phyloP scores from a whole-genome alignment of 92 coral and sea anemone genomes.

The Plumapathes pennacea region DNA sequence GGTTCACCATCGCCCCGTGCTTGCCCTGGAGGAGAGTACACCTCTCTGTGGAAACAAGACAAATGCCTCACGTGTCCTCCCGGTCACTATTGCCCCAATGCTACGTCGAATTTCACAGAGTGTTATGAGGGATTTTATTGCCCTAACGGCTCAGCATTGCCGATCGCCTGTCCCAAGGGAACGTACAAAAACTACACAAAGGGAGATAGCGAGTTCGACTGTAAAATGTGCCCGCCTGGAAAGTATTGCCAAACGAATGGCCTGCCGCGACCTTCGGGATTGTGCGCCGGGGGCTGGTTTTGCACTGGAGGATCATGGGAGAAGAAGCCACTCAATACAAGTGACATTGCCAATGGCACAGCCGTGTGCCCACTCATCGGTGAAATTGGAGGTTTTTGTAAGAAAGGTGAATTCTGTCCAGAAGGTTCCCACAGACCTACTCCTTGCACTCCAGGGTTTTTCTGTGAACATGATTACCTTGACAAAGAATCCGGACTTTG shows the following conservation, averaged over 20 bases:
- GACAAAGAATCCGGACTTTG: constrained; percentile 80
- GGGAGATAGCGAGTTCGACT: constrained; percentile 70
- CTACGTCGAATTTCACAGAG: constrained; percentile 68
- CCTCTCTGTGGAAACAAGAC: constrained; percentile 83
- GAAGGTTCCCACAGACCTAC: constrained; percentile 80
- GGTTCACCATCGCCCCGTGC: constrained; percentile 80
- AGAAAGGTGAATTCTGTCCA: constrained; percentile 92
- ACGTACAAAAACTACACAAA: constrained; percentile 88
- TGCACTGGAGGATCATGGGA: constrained; percentile 99
- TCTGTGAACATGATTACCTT: constrained; percentile 77
- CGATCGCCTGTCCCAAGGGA: constrained; percentile 87
- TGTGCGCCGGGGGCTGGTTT: constrained; percentile 91
- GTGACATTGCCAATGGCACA: constrained; percentile 77
- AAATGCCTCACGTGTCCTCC: constrained; percentile 74
- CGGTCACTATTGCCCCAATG: constrained; percentile 96
- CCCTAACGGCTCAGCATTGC: constrained; percentile 79
- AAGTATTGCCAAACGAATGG: constrained; percentile 78
- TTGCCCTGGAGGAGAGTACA: constrained; percentile 86
- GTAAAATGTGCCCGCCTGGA: constrained; percentile 97
- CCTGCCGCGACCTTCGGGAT: constrained; percentile 73
- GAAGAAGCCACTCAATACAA: constrained; percentile 67
- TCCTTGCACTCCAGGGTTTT: constrained; percentile 96
- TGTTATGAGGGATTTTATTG: constrained; percentile 85
- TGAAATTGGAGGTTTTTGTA: constrained; percentile 90
- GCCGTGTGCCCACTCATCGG: constrained; percentile 91